Evolutionary conservation across 2,888 invertebrate genomes (phyloP).

Genomic region (Cephus sareptanus): DNA sequence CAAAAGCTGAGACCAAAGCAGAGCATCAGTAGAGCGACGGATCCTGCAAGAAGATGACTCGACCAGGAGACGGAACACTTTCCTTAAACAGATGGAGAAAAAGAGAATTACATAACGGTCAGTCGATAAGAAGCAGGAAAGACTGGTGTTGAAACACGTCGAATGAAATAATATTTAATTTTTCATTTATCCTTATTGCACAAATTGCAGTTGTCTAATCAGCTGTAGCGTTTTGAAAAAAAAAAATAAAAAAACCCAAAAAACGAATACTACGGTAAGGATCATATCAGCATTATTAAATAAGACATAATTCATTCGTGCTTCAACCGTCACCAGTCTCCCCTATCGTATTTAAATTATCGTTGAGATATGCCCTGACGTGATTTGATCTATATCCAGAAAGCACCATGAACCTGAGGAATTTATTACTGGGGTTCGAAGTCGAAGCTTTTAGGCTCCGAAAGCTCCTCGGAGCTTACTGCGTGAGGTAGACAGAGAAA

Average conservation of each 20-base stretch:
- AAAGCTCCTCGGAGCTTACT: neutral
- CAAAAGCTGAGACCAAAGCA: constrained; percentile 72
- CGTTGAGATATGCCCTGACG: neutral
- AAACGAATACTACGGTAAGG: no score
- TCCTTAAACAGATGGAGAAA: constrained; percentile 61
- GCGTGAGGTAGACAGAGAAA: neutral
- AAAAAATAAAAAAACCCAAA: no score
- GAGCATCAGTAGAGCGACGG: constrained; percentile 68
- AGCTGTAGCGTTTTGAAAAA: no score
- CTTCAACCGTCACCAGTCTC: no score
- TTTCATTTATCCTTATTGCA: no score
- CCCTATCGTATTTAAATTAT: neutral
- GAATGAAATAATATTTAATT: no score
- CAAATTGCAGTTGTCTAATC: no score
- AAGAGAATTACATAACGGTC: neutral
- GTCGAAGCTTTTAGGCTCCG: neutral
- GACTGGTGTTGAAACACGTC: no score
- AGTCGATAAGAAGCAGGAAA: neutral
- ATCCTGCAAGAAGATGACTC: constrained; percentile 68
- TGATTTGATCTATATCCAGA: neutral
- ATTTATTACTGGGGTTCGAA: neutral
- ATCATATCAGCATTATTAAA: no score
- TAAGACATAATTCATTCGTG: no score
- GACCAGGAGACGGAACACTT: constrained; percentile 72
- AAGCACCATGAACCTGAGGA: neutral